These are phyloP conservation scores for Crotalus horridus DNA, from an alignment of 2,113 vertebrate species.

Conservation along the genomic window DNA sequence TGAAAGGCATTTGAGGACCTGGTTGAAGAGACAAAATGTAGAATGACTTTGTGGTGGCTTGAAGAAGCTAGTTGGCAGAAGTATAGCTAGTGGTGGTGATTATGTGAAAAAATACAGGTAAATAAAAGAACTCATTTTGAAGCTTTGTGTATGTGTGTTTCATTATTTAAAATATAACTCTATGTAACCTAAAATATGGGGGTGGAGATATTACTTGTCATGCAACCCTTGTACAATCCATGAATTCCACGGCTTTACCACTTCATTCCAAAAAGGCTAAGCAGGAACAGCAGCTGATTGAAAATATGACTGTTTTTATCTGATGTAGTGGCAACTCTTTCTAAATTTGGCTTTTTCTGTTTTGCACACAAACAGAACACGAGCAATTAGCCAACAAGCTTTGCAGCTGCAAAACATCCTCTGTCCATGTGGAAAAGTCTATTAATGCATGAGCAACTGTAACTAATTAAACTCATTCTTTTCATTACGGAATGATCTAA, in stretches of 20 bases:
- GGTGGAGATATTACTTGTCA: not conserved
- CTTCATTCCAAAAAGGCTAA: slow-evolving; percentile 24
- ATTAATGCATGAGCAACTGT: slow-evolving; percentile 54
- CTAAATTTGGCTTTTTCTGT: slow-evolving; percentile 66
- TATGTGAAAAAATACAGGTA: not conserved
- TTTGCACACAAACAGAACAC: slow-evolving; percentile 62
- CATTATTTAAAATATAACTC: not conserved
- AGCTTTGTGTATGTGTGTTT: not conserved
- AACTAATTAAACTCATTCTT: slow-evolving; percentile 60
- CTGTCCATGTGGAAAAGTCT: slow-evolving; percentile 51
- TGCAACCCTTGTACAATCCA: not conserved
- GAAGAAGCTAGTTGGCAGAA: not conserved
- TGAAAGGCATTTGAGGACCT: not conserved
- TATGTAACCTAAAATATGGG: not conserved
- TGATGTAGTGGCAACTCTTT: slow-evolving; percentile 53
- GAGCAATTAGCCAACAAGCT: slow-evolving; percentile 65
- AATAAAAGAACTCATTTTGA: not conserved
- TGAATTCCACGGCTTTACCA: not conserved
- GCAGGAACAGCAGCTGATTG: slow-evolving; percentile 35
- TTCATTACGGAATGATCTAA: slow-evolving; percentile 45
- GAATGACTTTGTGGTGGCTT: not conserved
- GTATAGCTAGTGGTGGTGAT: not conserved
- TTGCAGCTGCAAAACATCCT: slow-evolving; percentile 58
- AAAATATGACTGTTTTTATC: slow-evolving; percentile 50
- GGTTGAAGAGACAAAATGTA: not conserved